Evolutionary conservation across 2,888 invertebrate genomes (phyloP).

Genomic region (Napeogenes sylphis): DNA sequence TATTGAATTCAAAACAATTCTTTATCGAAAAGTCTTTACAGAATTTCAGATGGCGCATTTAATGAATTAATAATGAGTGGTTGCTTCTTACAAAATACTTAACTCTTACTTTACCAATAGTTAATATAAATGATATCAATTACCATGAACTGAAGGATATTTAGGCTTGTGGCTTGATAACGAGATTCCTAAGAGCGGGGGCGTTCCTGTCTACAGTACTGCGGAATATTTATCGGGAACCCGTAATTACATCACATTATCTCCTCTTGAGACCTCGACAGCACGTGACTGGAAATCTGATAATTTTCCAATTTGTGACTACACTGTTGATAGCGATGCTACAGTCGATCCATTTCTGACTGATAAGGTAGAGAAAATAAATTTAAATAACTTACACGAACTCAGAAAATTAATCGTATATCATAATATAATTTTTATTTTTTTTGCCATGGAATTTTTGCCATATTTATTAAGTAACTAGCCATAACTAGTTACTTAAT

Average conservation of each 20-base stretch:
- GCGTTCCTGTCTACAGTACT: conserved; percentile 15
- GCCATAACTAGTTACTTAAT: too few species aligned
- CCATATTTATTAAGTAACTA: too few species aligned
- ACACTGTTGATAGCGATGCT: conserved; percentile 16
- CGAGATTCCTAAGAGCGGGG: conserved; percentile 12
- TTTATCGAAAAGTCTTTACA: too few species aligned
- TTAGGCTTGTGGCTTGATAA: conserved; percentile 10
- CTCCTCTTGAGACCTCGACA: conserved; percentile 36
- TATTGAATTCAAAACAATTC: neutral
- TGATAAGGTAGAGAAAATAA: neutral
- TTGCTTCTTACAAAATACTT: too few species aligned
- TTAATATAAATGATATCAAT: too few species aligned
- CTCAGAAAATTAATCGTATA: too few species aligned
- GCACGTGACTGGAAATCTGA: conserved; percentile 47
- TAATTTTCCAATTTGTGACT: conserved; percentile 38
- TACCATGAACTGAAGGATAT: neutral
- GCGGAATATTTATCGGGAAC: conserved; percentile 26
- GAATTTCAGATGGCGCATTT: too few species aligned
- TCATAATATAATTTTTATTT: too few species aligned
- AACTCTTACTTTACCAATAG: too few species aligned
- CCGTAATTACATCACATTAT: conserved; percentile 50
- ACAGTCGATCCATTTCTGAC: neutral
- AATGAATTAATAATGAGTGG: too few species aligned
- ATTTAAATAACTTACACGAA: neutral
- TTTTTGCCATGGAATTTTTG: too few species aligned